These are phyloP conservation scores for Colossoma macropomum DNA, from an alignment of 2,113 vertebrate genomes.

Conservation along the genomic window DNA sequence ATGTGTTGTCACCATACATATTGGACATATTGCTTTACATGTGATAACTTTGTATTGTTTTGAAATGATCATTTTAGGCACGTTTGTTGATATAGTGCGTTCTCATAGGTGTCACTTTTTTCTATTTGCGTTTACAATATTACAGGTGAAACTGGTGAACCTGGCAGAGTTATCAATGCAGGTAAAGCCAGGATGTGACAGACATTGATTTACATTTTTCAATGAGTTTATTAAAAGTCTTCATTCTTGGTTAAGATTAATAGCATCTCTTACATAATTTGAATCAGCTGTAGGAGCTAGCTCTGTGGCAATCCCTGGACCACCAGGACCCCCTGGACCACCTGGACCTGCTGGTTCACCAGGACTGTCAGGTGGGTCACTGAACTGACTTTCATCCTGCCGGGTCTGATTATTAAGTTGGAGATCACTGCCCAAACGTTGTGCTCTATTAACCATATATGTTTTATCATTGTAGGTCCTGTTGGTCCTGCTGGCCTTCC, in stretches of 20 bases:
- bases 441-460: background rate
- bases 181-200: conserved; percentile 70
- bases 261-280: conserved; percentile 29
- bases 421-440: background rate
- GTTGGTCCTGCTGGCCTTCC: conserved; percentile 91
- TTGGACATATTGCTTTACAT: background rate
- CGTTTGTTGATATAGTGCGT: background rate
- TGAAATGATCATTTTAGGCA: background rate
- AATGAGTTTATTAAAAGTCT: too few relatives aligned
- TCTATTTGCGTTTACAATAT: background rate
- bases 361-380: conserved; percentile 86
- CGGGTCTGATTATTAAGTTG: background rate
- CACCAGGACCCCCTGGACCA: conserved; percentile 87
- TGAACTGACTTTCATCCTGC: background rate
- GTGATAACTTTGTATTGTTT: background rate
- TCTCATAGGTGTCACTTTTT: background rate
- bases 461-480: conserved; percentile 78
- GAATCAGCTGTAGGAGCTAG: conserved; percentile 80
- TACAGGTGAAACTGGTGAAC: conserved; percentile 83
- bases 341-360: conserved; percentile 85
- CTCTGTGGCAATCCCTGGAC: conserved; percentile 85
- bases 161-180: conserved; percentile 86
- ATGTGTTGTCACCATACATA: too few relatives aligned
- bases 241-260: background rate
- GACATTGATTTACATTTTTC: background rate